Percentiles rank a stretch among this genome's conserved stretches.
phyloP scores from a whole-genome alignment of 2,797 vertebrate genomes.

The Chelidonichthys spinosus region DNA sequence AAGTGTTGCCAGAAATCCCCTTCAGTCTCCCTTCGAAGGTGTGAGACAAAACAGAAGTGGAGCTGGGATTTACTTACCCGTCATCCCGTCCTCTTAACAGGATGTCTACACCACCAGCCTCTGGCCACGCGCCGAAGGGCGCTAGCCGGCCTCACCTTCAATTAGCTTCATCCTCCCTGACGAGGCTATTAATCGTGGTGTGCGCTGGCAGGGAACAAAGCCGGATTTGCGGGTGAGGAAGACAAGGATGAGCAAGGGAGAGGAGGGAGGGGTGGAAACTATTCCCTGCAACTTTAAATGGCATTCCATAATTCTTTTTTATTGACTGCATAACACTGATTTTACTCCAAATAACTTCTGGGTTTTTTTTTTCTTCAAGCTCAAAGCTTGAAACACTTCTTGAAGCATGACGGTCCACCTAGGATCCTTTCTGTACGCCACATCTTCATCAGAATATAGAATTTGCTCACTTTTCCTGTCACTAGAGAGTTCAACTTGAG shows the following conservation, averaged over 20 bases:
- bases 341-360: not conserved
- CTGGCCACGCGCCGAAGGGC: conserved; percentile 41
- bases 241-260: conserved; percentile 35
- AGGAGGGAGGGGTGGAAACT: conserved; percentile 38
- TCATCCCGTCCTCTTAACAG: conserved; percentile 50
- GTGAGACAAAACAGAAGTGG: conserved; percentile 53
- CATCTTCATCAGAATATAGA: not conserved
- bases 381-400: not conserved
- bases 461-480: not conserved
- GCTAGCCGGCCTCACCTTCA: conserved; percentile 64
- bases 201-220: conserved; percentile 74
- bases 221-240: conserved; percentile 78
- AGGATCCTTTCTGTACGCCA: not conserved
- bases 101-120: conserved; percentile 51
- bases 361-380: conserved; percentile 5
- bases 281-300: conserved; percentile 27
- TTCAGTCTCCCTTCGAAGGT: conserved; percentile 37
- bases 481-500: not conserved
- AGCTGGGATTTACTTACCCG: conserved; percentile 44
- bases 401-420: not conserved
- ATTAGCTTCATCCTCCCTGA: conserved; percentile 83
- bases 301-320: conserved; percentile 5
- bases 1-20: conserved; percentile 51
- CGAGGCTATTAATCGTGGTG: conserved; percentile 74
- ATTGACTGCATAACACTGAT: not conserved